Evolutionary conservation across 2,888 invertebrate species (phyloP), one percentile per base, ranked within the genome.

Genomic region (Hydrotaea cyrtoneurina): DNA sequence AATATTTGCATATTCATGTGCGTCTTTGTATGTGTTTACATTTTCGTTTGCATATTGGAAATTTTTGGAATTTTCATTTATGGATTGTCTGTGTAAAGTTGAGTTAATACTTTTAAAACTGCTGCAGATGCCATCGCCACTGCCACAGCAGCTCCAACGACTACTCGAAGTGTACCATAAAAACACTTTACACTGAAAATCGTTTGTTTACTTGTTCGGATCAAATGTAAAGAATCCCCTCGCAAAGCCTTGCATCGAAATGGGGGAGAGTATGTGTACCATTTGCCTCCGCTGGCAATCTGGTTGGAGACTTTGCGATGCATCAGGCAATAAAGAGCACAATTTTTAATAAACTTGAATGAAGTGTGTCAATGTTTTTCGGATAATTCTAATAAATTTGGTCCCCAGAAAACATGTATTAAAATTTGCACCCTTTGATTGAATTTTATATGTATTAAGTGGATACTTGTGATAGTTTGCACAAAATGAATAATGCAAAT

Each of bases 31-130:
- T 46, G 39, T 39, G 39, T 39, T 13, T 39, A 39, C 59, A 80
- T 39, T 39, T 39, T 39, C 83, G 83, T 86, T 83, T 86, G 77
- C 74, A 79, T 86, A 83, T 83, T 77, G 80, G 73, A 83, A 83
- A 83, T 69, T 82, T 80, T 83, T 78, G 64, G 59, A 86, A 83
- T 81, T 86, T 82, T 74, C 82, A 75, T 80, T 83, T 83, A 80
- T n/a, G 53, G 5, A 7, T 80, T 83, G 76, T 83, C 72, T 84
- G 53, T 72, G 39, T 39, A 39, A 39, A 39, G 39, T 39, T 39
- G 39, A 39, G 39, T 82, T 82, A 82, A 79, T 82, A 79, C 71
- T 82, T 76, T 39, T 13, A 39, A 13, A 39, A 39, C 39, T 39
- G 75, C 71, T 55, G 46, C 62, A 23, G 75, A 19, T 76, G 80